Percentiles rank a stretch among this genome's conserved stretches.
phyloP scores from a whole-genome alignment of 2,888 invertebrate species.

The Arenicola marina region DNA sequence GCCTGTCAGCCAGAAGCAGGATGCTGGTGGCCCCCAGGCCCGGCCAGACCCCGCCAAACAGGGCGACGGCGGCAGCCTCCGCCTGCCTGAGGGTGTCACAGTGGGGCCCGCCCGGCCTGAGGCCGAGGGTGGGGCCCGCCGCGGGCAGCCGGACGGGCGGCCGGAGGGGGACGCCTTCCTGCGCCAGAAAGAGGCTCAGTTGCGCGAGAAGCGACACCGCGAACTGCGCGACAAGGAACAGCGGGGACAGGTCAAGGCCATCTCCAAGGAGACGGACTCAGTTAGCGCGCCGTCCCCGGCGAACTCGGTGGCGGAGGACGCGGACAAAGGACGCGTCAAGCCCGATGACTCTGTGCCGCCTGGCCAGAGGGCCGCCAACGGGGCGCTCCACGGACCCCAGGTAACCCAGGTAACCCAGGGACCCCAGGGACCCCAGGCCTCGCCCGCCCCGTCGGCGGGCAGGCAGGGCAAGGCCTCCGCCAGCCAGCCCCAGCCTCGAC shows the following conservation, averaged over 20 bases:
- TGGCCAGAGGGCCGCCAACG: neutral
- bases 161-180: slow-evolving; percentile 26
- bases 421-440: neutral
- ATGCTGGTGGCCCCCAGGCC: too few relatives aligned
- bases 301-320: neutral
- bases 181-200: slow-evolving; percentile 33
- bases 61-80: too few relatives aligned
- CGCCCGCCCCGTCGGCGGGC: neutral
- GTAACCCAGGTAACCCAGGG: neutral
- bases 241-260: neutral
- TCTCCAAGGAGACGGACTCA: neutral
- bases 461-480: neutral
- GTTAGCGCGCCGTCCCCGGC: neutral
- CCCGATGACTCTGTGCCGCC: neutral
- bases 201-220: slow-evolving; percentile 26
- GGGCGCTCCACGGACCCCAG: neutral
- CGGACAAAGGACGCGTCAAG: neutral
- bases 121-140: neutral
- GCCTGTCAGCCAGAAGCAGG: too few relatives aligned
- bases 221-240: slow-evolving; percentile 14
- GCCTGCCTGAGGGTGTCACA: too few relatives aligned
- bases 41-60: too few relatives aligned
- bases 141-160: slow-evolving; percentile 2
- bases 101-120: too few relatives aligned
- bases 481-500: neutral